Evolutionary conservation across 2,797 vertebrate genomes (phyloP).

Genomic region (Lerista edwardsae): DNA sequence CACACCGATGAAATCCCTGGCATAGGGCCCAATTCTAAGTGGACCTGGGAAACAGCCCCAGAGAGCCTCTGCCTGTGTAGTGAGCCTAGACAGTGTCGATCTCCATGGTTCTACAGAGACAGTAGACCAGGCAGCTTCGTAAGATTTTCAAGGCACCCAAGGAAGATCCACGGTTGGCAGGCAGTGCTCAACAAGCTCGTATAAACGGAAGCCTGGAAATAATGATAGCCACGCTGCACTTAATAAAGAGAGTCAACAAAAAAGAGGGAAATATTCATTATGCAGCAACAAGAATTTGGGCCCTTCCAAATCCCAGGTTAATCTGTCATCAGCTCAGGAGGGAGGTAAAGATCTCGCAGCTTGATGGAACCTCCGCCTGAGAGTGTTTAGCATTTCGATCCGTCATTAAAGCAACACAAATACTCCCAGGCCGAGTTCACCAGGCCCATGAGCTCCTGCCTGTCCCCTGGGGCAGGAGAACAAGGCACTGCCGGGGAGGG

Average conservation of each 20-base stretch:
- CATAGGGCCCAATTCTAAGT: too few species aligned
- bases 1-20: too few species aligned
- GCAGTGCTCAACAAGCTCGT: background rate
- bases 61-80: too few species aligned
- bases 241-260: slow-evolving; percentile 17
- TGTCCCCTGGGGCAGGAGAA: slow-evolving; percentile 17
- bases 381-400: slow-evolving; percentile 30
- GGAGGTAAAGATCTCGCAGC: background rate
- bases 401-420: slow-evolving; percentile 32
- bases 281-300: slow-evolving; percentile 14
- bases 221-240: background rate
- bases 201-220: background rate
- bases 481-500: slow-evolving; percentile 28
- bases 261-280: slow-evolving; percentile 6
- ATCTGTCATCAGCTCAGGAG: slow-evolving; percentile 1
- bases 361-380: slow-evolving; percentile 9
- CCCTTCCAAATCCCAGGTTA: background rate
- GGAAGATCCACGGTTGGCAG: background rate
- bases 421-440: slow-evolving; percentile 1
- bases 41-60: too few species aligned
- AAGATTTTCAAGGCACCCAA: background rate
- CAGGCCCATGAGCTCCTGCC: slow-evolving; percentile 18
- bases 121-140: too few species aligned
- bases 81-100: too few species aligned
- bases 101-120: background rate